Evolutionary conservation across 2,797 vertebrate species (phyloP).

Genomic region (Salarias fasciatus): DNA sequence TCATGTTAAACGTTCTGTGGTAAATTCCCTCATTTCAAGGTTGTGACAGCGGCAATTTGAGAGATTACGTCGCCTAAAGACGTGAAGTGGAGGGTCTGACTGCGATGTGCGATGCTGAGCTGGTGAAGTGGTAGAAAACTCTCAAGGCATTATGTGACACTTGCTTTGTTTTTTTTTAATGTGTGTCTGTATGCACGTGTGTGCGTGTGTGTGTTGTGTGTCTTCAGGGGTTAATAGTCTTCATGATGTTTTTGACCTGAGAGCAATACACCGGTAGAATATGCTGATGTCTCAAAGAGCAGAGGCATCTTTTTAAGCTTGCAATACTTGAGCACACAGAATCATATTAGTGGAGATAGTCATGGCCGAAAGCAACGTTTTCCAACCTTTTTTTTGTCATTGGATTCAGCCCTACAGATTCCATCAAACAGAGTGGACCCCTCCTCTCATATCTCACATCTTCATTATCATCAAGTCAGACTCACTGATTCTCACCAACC

Average conservation of each 20-base stretch:
- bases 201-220: no score
- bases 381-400: no score
- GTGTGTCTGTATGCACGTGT: neutral
- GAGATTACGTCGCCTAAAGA: neutral
- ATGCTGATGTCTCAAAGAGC: slow-evolving; percentile 19
- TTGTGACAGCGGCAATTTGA: slow-evolving; percentile 7
- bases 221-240: neutral
- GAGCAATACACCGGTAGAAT: slow-evolving; percentile 22
- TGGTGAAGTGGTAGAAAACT: slow-evolving; percentile 59
- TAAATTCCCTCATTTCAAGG: slow-evolving; percentile 11
- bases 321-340: neutral
- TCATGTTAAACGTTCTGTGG: neutral
- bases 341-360: no score
- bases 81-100: slow-evolving; percentile 21
- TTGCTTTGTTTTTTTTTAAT: neutral
- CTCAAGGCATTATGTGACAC: slow-evolving; percentile 65
- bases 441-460: no score
- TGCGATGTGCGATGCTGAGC: slow-evolving; percentile 38
- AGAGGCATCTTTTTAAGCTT: slow-evolving; percentile 1
- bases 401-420: no score
- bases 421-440: no score
- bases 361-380: no score
- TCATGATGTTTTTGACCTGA: slow-evolving; percentile 50
- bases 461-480: no score
- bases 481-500: no score